These are phyloP conservation scores for Sebastes goodei DNA, from an alignment of 2,797 vertebrate species.

Conservation along the genomic window DNA sequence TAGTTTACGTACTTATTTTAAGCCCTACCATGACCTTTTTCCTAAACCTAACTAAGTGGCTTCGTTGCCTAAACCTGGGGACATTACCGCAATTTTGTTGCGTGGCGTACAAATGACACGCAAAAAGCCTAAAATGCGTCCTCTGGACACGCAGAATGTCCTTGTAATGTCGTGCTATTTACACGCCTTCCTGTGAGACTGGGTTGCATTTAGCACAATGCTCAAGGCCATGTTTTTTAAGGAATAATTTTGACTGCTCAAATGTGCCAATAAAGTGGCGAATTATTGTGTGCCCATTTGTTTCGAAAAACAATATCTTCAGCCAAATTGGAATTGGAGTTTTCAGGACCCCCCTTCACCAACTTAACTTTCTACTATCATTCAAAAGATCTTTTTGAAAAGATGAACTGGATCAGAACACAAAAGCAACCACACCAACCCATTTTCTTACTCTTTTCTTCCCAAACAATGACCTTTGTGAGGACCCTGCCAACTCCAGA, in stretches of 20 bases:
- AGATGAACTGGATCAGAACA: background rate
- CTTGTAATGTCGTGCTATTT: too few relatives aligned
- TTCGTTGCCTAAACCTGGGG: too few relatives aligned
- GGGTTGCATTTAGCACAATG: background rate
- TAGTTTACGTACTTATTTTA: too few relatives aligned
- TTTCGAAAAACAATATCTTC: background rate
- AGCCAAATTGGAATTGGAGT: background rate
- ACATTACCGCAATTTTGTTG: too few relatives aligned
- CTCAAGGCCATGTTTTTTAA: background rate
- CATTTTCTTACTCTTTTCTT: conserved; percentile 37
- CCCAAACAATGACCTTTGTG: conserved; percentile 51
- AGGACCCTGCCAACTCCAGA: conserved; percentile 53
- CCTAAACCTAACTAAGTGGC: too few relatives aligned
- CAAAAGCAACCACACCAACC: conserved; percentile 10
- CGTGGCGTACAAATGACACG: too few relatives aligned
- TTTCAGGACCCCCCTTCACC: background rate
- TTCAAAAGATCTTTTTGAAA: background rate
- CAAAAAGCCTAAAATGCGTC: too few relatives aligned
- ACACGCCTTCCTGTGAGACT: too few relatives aligned
- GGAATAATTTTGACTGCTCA: background rate
- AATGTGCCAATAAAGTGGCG: background rate
- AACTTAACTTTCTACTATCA: background rate
- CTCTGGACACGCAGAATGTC: too few relatives aligned
- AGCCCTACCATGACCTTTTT: too few relatives aligned
- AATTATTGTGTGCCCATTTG: background rate